phyloP scores from a whole-genome alignment of 2,113 vertebrate species.

The Brachirus orientalis region DNA sequence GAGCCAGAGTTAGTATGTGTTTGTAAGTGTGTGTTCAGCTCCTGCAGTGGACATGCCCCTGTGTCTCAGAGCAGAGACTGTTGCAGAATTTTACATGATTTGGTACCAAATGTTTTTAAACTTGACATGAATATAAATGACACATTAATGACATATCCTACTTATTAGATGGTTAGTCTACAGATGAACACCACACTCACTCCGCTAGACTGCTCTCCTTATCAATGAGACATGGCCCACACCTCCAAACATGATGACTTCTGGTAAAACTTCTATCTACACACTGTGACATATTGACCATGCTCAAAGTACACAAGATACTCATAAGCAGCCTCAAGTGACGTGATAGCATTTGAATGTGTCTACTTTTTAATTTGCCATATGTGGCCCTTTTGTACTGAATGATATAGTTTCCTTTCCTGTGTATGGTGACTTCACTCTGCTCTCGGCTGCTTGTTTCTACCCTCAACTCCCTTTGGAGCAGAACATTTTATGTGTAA shows the following conservation, averaged over 20 bases:
- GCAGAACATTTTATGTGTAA: constrained; percentile 69
- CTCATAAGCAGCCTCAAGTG: too few relatives aligned
- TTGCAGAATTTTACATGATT: too few relatives aligned
- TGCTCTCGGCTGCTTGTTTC: constrained; percentile 27
- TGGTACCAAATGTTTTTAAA: too few relatives aligned
- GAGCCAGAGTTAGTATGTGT: too few relatives aligned
- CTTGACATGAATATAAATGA: too few relatives aligned
- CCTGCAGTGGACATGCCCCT: too few relatives aligned
- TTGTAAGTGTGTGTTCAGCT: too few relatives aligned
- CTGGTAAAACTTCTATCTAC: background rate
- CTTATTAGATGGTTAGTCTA: too few relatives aligned
- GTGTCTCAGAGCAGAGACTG: too few relatives aligned
- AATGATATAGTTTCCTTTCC: background rate
- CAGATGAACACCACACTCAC: background rate
- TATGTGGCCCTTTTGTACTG: background rate
- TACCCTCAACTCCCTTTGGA: constrained; percentile 13
- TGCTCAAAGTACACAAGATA: too few relatives aligned
- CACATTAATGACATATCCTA: too few relatives aligned
- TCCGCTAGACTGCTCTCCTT: background rate
- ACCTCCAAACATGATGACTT: background rate
- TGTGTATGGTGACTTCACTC: constrained; percentile 2
- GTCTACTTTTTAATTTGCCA: background rate
- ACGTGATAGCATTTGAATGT: background rate
- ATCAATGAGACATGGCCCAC: background rate
- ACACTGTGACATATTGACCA: too few relatives aligned